phyloP scores from a whole-genome alignment of 2,888 invertebrate species.

The Polyploca ridens region DNA sequence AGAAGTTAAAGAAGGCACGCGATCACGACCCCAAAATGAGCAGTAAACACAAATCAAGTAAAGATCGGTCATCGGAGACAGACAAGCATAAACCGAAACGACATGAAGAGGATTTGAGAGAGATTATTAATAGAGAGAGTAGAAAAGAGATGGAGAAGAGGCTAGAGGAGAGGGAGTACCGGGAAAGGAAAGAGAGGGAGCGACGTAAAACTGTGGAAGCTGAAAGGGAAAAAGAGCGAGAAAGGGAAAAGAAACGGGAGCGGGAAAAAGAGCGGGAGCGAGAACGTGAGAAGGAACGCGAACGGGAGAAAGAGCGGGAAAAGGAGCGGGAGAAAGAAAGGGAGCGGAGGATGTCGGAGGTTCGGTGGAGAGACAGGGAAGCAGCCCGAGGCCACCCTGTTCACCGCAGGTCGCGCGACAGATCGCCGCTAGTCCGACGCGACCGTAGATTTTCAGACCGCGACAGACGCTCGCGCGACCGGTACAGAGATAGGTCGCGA shows the following conservation, averaged over 20 bases:
- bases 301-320: slow-evolving; percentile 52
- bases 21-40: slow-evolving; percentile 66
- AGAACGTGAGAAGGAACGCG: slow-evolving; percentile 39
- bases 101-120: slow-evolving; percentile 74
- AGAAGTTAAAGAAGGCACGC: slow-evolving; percentile 63
- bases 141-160: slow-evolving; percentile 62
- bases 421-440: slow-evolving; percentile 33
- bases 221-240: slow-evolving; percentile 41
- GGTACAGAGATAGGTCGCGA: slow-evolving; percentile 56
- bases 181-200: slow-evolving; percentile 61
- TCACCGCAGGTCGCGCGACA: slow-evolving; percentile 43
- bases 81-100: slow-evolving; percentile 56
- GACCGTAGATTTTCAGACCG: slow-evolving; percentile 40
- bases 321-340: slow-evolving; percentile 41
- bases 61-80: slow-evolving; percentile 25
- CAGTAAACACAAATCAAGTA: slow-evolving; percentile 67
- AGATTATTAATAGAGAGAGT: slow-evolving; percentile 65
- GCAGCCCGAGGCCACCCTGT: slow-evolving; percentile 37
- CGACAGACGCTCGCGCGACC: slow-evolving; percentile 36
- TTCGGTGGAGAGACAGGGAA: slow-evolving; percentile 48
- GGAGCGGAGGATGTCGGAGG: slow-evolving; percentile 53
- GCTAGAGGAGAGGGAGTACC: slow-evolving; percentile 70
- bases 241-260: slow-evolving; percentile 33
- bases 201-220: slow-evolving; percentile 56
- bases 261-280: slow-evolving; percentile 48